Percentiles rank a stretch among this genome's conserved stretches.
Evolutionary conservation across 2,888 invertebrate species (phyloP).

Genomic region (Spilarctia lutea): DNA sequence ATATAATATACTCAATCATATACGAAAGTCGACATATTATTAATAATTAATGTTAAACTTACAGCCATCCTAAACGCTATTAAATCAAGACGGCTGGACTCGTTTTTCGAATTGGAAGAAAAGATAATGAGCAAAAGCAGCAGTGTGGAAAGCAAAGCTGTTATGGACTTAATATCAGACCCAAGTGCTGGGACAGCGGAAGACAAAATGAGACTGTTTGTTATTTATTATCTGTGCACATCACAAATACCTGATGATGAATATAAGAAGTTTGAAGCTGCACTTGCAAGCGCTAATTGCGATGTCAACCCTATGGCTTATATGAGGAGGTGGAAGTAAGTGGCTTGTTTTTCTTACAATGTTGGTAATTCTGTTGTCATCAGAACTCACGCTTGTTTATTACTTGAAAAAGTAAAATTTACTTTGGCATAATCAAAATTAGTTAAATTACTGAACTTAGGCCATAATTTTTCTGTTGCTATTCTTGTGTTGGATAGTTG

Average conservation of each 20-base stretch:
- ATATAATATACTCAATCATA: no score
- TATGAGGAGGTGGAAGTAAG: slow-evolving; percentile 96
- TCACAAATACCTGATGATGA: slow-evolving; percentile 93
- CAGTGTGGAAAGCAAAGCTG: slow-evolving; percentile 90
- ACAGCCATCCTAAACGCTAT: slow-evolving; percentile 92
- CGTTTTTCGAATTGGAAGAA: slow-evolving; percentile 99
- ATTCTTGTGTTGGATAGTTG: no score
- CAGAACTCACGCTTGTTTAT: no score
- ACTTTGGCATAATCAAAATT: no score
- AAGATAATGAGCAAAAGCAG: slow-evolving; percentile 97
- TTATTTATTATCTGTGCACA: slow-evolving; percentile 96
- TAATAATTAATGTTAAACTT: slow-evolving; percentile 29
- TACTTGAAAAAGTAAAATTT: no score
- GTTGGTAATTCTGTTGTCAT: no score
- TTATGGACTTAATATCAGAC: slow-evolving; percentile 95
- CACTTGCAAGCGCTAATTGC: slow-evolving; percentile 92
- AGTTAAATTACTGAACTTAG: no score
- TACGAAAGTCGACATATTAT: background rate
- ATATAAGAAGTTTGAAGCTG: slow-evolving; percentile 93
- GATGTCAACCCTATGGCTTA: slow-evolving; percentile 95
- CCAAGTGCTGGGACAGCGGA: slow-evolving; percentile 95
- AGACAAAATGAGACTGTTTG: slow-evolving; percentile 97
- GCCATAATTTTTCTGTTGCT: no score
- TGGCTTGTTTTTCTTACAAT: slow-evolving; percentile 36
- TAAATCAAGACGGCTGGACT: slow-evolving; percentile 96